Conservation (phyloP, 2,888 invertebrate species). For the Drosophila histrio region DNA sequence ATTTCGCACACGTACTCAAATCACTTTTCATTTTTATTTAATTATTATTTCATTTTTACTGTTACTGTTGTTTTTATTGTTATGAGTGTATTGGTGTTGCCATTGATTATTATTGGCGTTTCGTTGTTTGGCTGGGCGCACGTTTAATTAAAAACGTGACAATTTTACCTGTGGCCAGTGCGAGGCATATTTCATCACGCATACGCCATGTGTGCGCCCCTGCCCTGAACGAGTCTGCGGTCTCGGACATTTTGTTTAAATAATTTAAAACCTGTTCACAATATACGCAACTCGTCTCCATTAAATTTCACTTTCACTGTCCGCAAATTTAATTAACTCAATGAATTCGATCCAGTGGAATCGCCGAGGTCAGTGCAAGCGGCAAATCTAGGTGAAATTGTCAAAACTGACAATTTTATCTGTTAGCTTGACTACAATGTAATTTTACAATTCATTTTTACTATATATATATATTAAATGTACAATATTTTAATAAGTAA, state of each 20-base stretch:
- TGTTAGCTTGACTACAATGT: not conserved
- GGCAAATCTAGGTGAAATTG: not conserved
- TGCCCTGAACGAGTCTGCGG: slow-evolving; percentile 25
- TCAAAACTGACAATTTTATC: not conserved
- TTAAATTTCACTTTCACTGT: slow-evolving; percentile 65
- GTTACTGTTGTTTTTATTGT: slow-evolving; percentile 11
- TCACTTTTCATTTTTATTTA: slow-evolving; percentile 59
- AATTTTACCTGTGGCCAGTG: slow-evolving; percentile 71
- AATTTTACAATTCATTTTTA: not conserved
- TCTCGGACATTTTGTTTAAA: slow-evolving; percentile 51
- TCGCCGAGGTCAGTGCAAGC: too few relatives aligned
- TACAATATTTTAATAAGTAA: too few relatives aligned
- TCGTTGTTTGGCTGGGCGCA: slow-evolving; percentile 29
- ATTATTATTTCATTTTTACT: slow-evolving; percentile 55
- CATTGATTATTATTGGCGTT: slow-evolving; percentile 62
- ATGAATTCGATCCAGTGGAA: slow-evolving; percentile 21
- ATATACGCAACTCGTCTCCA: slow-evolving; percentile 43
- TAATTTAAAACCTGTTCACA: slow-evolving; percentile 69
- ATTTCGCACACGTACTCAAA: slow-evolving; percentile 61
- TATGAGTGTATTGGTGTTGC: slow-evolving; percentile 20
- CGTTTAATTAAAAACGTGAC: slow-evolving; percentile 79
- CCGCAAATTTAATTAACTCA: slow-evolving; percentile 72
- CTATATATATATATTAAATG: too few relatives aligned
- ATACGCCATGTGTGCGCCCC: slow-evolving; percentile 55
- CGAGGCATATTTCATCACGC: slow-evolving; percentile 61